phyloP scores from a whole-genome alignment of 2,797 vertebrate species.

The Crotalus adamanteus region DNA sequence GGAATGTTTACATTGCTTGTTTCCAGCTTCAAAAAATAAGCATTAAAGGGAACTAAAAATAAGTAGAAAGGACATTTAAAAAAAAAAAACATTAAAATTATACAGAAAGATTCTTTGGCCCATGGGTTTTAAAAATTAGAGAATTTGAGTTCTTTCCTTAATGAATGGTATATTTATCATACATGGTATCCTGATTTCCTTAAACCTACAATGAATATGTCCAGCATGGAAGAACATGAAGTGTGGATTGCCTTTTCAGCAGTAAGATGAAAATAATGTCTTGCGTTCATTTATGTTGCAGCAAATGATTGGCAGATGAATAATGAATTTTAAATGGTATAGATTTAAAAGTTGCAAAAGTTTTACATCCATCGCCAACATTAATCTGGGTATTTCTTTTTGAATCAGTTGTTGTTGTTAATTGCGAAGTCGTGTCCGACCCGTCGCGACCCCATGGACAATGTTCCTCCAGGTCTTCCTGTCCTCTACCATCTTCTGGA shows the following conservation, averaged over 20 bases:
- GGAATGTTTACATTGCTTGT: background rate
- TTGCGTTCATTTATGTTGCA: constrained; percentile 19
- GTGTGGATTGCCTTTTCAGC: constrained; percentile 19
- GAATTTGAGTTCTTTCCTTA: background rate
- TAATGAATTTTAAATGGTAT: background rate
- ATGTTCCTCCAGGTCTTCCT: no score
- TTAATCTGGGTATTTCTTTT: background rate
- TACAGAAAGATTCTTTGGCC: background rate
- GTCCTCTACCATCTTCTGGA: no score
- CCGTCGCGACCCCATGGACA: no score
- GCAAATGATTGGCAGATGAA: constrained; percentile 20
- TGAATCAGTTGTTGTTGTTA: constrained; percentile 5
- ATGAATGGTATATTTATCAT: constrained; percentile 16
- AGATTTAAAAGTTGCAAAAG: background rate
- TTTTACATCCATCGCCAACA: background rate
- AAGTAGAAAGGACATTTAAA: background rate
- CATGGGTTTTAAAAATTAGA: background rate
- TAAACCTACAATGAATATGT: constrained; percentile 9
- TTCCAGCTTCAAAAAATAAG: background rate
- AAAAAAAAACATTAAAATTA: background rate
- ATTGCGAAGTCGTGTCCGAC: no score
- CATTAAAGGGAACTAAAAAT: background rate
- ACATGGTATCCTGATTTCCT: background rate
- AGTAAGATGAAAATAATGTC: constrained; percentile 22
- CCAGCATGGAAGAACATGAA: constrained; percentile 24